Conservation (phyloP, 1,140 invertebrate species). For the Nebria ingens region DNA sequence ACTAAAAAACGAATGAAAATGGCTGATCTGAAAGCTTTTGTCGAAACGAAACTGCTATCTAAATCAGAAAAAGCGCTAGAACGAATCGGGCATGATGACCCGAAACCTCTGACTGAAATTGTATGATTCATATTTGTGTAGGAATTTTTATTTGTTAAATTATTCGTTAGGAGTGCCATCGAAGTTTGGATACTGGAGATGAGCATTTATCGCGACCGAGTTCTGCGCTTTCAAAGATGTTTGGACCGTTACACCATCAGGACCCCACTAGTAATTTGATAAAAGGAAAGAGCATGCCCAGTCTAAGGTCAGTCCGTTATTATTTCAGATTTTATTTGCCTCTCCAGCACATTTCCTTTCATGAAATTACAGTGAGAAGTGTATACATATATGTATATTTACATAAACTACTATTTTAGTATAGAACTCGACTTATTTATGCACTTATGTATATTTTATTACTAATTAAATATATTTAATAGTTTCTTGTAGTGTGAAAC, state of each 20-base stretch:
- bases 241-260: constrained; percentile 37
- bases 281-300: constrained; percentile 92
- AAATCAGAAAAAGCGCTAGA: constrained; percentile 85
- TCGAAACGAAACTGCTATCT: constrained; percentile 81
- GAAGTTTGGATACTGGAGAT: constrained; percentile 68
- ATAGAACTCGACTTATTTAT: too few relatives aligned
- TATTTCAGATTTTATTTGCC: not conserved
- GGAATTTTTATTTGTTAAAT: not conserved
- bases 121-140: constrained; percentile 28
- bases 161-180: constrained; percentile 55
- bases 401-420: not conserved
- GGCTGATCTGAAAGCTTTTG: constrained; percentile 77
- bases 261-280: constrained; percentile 57
- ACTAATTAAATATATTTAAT: too few relatives aligned
- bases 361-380: not conserved
- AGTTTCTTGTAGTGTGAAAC: too few relatives aligned
- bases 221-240: constrained; percentile 50
- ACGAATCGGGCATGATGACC: constrained; percentile 71
- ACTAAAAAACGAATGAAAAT: constrained; percentile 76
- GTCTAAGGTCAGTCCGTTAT: constrained; percentile 60
- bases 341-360: not conserved
- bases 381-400: not conserved
- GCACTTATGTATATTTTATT: too few relatives aligned
- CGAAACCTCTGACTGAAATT: constrained; percentile 43
- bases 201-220: constrained; percentile 53